Evolutionary conservation across 2,888 invertebrate genomes (phyloP).

Genomic region (Lasioglossum vierecki): DNA sequence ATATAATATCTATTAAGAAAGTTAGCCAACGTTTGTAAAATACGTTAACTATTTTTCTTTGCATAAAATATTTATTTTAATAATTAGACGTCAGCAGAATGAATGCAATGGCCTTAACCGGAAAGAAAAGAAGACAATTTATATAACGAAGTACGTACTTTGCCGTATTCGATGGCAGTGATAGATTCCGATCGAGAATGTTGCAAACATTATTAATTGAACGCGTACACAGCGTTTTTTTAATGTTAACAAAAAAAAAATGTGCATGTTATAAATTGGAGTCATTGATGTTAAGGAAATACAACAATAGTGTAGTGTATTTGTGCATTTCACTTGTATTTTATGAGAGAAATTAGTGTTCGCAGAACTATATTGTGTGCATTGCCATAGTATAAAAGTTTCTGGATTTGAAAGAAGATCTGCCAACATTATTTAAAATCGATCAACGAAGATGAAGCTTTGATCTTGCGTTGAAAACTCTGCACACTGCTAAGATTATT

Average conservation of each 20-base stretch:
- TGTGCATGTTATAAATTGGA: constrained; percentile 64
- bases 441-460: constrained; percentile 13
- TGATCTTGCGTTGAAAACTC: constrained; percentile 31
- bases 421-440: constrained; percentile 33
- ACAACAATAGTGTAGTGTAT: constrained; percentile 63
- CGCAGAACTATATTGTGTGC: constrained; percentile 47
- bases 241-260: constrained; percentile 48
- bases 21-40: constrained; percentile 61
- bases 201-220: constrained; percentile 53
- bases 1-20: constrained; percentile 49
- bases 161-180: constrained; percentile 49
- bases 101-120: constrained; percentile 67
- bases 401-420: constrained; percentile 38
- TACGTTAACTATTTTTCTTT: constrained; percentile 57
- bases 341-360: constrained; percentile 55
- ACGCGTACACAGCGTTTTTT: constrained; percentile 33
- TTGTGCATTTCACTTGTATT: constrained; percentile 69
- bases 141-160: constrained; percentile 59
- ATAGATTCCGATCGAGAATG: constrained; percentile 50
- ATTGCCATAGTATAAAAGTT: constrained; percentile 48
- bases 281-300: constrained; percentile 66
- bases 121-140: constrained; percentile 49
- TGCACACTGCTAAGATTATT: constrained; percentile 32
- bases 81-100: constrained; percentile 57
- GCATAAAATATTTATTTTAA: constrained; percentile 71